These are phyloP conservation scores for Pelecanoides urinatrix DNA, from an alignment of 2,113 vertebrate genomes.

Conservation along the genomic window DNA sequence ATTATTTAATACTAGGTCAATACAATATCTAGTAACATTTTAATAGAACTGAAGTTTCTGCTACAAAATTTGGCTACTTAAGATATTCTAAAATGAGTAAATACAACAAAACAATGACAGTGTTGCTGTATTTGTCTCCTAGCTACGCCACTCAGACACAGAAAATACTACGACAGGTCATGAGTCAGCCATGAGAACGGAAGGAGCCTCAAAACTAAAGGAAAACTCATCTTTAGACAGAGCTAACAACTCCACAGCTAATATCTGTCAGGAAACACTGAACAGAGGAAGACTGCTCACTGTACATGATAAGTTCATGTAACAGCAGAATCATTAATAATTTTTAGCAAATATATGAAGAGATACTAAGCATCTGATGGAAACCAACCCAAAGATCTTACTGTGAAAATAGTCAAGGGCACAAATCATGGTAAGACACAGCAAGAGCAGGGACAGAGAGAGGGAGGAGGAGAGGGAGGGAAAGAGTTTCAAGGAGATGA, in stretches of 20 bases:
- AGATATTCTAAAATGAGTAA: background rate
- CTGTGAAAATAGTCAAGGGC: background rate
- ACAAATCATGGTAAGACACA: background rate
- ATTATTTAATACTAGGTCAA: background rate
- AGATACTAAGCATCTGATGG: background rate
- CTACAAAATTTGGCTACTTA: background rate
- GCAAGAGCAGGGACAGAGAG: background rate
- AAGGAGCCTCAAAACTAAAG: slow-evolving; percentile 8
- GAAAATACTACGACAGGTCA: background rate
- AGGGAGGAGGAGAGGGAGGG: background rate
- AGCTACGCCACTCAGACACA: background rate
- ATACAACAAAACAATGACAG: slow-evolving; percentile 12
- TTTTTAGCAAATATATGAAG: background rate
- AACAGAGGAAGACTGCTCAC: background rate
- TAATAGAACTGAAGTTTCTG: background rate
- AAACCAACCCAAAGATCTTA: background rate
- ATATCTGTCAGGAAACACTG: background rate
- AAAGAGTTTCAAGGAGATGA: background rate
- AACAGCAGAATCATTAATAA: background rate
- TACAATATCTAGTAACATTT: background rate
- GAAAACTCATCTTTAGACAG: slow-evolving; percentile 3
- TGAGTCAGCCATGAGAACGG: slow-evolving; percentile 10
- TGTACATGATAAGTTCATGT: background rate
- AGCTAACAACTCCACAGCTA: background rate
- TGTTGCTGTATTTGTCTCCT: slow-evolving; percentile 43